Evolutionary conservation across 1,140 invertebrate species (phyloP).

Genomic region (Cyrtorhinus lividipennis): DNA sequence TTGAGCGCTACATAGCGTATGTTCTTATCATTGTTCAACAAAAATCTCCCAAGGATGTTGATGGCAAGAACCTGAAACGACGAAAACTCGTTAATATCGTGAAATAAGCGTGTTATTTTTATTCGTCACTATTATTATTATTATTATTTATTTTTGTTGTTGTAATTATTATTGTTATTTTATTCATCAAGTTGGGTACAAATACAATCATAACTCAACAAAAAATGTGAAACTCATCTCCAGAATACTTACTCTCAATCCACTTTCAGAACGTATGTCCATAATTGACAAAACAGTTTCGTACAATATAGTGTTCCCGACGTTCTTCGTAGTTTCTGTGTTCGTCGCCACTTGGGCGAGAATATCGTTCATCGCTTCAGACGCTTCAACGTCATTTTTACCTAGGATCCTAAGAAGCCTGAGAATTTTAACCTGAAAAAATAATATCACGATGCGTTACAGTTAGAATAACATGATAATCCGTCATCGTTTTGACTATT

Average conservation of each 20-base stretch:
- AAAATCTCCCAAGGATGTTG: constrained; percentile 94
- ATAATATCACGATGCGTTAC: not conserved
- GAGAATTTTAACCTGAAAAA: constrained; percentile 85
- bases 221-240: not conserved
- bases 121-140: not conserved
- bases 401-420: constrained; percentile 86
- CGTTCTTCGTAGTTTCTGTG: constrained; percentile 96
- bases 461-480: no score
- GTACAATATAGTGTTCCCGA: constrained; percentile 94
- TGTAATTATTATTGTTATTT: no score
- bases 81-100: not conserved
- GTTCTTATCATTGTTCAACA: constrained; percentile 99
- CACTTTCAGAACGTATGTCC: constrained; percentile 94
- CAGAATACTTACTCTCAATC: constrained; percentile 49
- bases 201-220: no score
- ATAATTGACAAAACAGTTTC: constrained; percentile 96
- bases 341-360: constrained; percentile 96
- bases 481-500: no score
- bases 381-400: constrained; percentile 87
- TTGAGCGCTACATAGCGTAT: constrained; percentile 98
- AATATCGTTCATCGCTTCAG: constrained; percentile 99
- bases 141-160: not conserved
- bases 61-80: constrained; percentile 66
- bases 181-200: no score
- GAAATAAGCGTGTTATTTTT: not conserved